Evolutionary conservation across 2,888 invertebrate genomes (phyloP).

Genomic region (Seira musarum): DNA sequence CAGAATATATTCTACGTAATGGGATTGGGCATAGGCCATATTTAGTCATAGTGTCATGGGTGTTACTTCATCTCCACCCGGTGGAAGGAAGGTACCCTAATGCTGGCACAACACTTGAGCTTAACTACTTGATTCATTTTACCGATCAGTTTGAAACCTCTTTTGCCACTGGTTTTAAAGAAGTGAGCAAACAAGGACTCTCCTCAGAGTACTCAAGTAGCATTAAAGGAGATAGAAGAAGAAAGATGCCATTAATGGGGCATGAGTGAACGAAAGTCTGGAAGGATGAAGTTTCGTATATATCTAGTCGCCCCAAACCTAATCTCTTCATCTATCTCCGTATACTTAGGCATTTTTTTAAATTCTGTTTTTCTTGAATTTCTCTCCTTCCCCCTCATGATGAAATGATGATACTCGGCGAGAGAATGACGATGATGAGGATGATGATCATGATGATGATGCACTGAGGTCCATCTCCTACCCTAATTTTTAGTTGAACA

Average conservation of each 20-base stretch:
- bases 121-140: neutral
- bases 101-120: neutral
- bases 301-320: neutral
- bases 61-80: neutral
- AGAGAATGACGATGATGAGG: neutral
- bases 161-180: neutral
- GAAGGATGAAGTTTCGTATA: neutral
- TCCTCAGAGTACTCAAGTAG: neutral
- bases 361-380: neutral
- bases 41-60: neutral
- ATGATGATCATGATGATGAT: neutral
- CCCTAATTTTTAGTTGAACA: neutral
- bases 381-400: neutral
- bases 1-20: no score
- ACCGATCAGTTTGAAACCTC: neutral
- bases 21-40: no score
- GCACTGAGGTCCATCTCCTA: neutral
- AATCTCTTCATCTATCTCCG: neutral
- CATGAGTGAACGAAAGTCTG: neutral
- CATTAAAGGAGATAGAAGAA: conserved; percentile 1
- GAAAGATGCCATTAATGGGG: neutral
- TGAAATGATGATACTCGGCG: neutral
- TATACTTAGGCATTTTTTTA: neutral
- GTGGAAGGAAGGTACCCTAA: neutral
- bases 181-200: neutral